Percentiles rank a stretch among this genome's conserved stretches.
Conservation (phyloP, 2,113 vertebrate species). For the Eurypyga helias region DNA sequence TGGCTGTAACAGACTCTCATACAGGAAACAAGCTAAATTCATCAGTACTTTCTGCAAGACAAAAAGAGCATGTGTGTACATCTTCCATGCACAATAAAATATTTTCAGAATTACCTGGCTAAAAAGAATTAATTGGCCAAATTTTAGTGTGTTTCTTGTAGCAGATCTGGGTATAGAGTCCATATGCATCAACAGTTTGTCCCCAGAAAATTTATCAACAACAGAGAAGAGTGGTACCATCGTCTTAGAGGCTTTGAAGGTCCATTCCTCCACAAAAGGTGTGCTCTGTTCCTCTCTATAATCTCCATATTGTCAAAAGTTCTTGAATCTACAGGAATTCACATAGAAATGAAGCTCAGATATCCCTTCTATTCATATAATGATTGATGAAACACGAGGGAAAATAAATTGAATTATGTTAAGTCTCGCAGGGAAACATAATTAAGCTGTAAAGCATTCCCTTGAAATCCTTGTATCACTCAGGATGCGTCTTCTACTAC, state of each 20-base stretch:
- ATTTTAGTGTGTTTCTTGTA: neutral
- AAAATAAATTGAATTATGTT: slow-evolving; percentile 81
- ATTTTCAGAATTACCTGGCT: neutral
- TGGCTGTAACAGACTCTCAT: neutral
- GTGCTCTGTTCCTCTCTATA: neutral
- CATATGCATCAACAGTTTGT: neutral
- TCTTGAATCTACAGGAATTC: slow-evolving; percentile 60
- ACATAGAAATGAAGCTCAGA: slow-evolving; percentile 57
- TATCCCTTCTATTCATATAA: slow-evolving; percentile 68
- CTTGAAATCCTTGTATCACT: slow-evolving; percentile 73
- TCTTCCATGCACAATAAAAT: neutral
- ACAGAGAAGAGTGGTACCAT: neutral
- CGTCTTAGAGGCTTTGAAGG: neutral
- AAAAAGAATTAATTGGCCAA: neutral
- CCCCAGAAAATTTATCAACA: neutral
- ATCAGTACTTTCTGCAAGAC: neutral
- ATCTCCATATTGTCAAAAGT: neutral
- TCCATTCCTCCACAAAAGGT: neutral
- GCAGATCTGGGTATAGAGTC: neutral
- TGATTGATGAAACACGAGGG: slow-evolving; percentile 77
- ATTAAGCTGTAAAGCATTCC: slow-evolving; percentile 79
- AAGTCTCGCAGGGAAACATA: slow-evolving; percentile 80
- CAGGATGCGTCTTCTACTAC: slow-evolving; percentile 72
- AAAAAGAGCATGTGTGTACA: neutral
- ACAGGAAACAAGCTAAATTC: neutral